Evolutionary conservation across 2,797 vertebrate species (phyloP).

Genomic region (Aselliscus stoliczkanus): DNA sequence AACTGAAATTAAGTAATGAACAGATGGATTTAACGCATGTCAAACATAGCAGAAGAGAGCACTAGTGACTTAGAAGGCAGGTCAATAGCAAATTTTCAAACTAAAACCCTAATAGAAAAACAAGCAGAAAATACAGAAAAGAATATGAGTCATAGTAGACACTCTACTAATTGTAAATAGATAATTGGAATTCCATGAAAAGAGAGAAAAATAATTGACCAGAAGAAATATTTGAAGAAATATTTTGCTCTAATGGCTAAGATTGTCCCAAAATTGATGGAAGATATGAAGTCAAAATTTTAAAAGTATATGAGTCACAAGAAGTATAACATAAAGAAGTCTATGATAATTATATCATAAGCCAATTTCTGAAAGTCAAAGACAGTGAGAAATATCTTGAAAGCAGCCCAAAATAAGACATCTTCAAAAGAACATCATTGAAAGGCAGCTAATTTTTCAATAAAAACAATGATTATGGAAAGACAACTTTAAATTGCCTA

Average conservation of each 20-base stretch:
- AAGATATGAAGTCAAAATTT: background rate
- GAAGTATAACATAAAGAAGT: background rate
- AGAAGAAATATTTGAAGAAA: conserved; percentile 2
- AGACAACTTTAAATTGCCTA: background rate
- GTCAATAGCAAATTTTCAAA: background rate
- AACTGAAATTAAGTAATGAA: background rate
- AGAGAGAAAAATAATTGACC: background rate
- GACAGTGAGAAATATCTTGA: background rate
- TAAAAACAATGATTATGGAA: background rate
- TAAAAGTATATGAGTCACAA: background rate
- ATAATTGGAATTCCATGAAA: background rate
- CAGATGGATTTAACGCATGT: background rate
- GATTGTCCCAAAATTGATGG: background rate
- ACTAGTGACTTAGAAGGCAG: background rate
- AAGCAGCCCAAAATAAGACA: background rate
- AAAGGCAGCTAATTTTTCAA: background rate
- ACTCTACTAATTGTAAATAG: background rate
- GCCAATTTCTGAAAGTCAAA: background rate
- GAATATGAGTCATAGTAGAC: background rate
- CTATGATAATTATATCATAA: background rate
- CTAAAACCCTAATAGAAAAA: background rate
- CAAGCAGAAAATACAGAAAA: background rate
- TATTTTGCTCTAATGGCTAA: background rate
- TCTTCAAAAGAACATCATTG: background rate
- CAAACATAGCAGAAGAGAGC: background rate